Evolutionary conservation across 2,113 vertebrate genomes (phyloP).

Genomic region (Propithecus coquereli): DNA sequence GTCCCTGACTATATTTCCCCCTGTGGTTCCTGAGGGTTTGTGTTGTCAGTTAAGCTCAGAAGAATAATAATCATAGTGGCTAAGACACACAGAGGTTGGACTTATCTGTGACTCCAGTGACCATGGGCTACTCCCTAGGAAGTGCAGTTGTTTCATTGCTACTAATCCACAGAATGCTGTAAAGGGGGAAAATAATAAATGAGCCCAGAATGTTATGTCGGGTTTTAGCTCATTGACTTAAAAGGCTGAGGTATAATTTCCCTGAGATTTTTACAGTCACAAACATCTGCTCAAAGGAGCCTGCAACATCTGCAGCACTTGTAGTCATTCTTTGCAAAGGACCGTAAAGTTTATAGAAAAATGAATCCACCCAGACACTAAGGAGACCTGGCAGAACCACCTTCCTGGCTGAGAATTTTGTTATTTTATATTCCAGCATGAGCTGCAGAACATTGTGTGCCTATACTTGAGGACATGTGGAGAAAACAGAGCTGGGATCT

Average conservation of each 20-base stretch:
- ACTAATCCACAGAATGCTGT: neutral
- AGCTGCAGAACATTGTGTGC: slow-evolving; percentile 8
- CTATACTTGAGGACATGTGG: neutral
- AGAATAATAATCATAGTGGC: neutral
- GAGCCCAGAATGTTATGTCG: slow-evolving; percentile 45
- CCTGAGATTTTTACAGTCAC: slow-evolving; percentile 45
- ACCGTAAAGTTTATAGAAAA: slow-evolving; percentile 62
- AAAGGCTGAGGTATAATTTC: slow-evolving; percentile 71
- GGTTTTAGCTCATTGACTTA: slow-evolving; percentile 69
- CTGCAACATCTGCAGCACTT: slow-evolving; percentile 49
- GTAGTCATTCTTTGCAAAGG: slow-evolving; percentile 59
- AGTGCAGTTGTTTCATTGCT: neutral
- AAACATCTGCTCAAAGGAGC: slow-evolving; percentile 68
- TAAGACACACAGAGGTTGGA: neutral
- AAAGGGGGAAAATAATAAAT: slow-evolving; percentile 37
- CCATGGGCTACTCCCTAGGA: neutral
- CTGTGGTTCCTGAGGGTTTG: neutral
- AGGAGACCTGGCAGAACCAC: slow-evolving; percentile 39
- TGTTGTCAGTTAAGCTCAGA: slow-evolving; percentile 25
- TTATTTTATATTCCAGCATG: slow-evolving; percentile 40
- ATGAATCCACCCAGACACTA: slow-evolving; percentile 16
- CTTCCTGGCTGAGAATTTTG: slow-evolving; percentile 58
- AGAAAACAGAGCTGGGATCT: neutral
- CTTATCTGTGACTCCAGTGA: slow-evolving; percentile 1
- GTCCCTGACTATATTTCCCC: neutral